Conservation (phyloP, 2,888 invertebrate genomes). For the Sympetrum striolatum region DNA sequence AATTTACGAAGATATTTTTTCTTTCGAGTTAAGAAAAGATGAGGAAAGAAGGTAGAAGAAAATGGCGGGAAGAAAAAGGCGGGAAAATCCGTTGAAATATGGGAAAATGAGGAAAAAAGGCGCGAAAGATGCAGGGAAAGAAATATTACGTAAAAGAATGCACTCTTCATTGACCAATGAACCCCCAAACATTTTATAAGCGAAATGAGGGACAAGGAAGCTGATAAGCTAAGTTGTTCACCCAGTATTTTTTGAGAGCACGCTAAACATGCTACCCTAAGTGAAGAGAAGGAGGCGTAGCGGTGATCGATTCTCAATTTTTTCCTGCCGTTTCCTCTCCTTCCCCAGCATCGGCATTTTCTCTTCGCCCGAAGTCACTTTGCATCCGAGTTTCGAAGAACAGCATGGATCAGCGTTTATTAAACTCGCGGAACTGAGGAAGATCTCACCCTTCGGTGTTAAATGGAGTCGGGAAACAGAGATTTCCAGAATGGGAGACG, state of each 20-base stretch:
- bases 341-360: background rate
- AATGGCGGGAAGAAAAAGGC: too few species aligned
- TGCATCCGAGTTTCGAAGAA: background rate
- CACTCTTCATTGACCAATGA: too few species aligned
- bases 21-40: background rate
- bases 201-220: too few species aligned
- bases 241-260: too few species aligned
- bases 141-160: too few species aligned
- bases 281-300: background rate
- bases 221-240: too few species aligned
- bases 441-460: constrained; percentile 3
- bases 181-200: too few species aligned
- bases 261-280: too few species aligned
- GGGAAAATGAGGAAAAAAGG: too few species aligned
- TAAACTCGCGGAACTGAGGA: background rate
- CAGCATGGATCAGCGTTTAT: constrained; percentile 27
- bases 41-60: background rate
- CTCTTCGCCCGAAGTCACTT: background rate
- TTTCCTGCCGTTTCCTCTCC: background rate
- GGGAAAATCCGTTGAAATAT: too few species aligned
- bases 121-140: too few species aligned
- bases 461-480: background rate
- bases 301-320: background rate
- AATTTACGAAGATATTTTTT: background rate
- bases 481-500: background rate